These are phyloP conservation scores for Scaptodrosophila lebanonensis DNA, from an alignment of 1,140 invertebrate species.

Conservation along the genomic window DNA sequence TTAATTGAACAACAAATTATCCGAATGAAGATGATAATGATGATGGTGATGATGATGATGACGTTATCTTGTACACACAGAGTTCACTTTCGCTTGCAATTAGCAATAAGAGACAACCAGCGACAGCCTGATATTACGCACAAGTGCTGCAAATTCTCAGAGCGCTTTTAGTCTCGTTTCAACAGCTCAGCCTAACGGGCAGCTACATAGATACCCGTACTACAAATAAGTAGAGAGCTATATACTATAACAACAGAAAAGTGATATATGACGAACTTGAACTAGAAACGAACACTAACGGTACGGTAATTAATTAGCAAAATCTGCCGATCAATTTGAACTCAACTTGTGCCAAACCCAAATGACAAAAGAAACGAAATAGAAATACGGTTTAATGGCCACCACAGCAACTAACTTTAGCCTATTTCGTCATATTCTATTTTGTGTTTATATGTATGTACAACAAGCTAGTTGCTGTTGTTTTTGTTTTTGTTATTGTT, in stretches of 20 bases:
- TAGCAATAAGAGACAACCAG: conserved; percentile 16
- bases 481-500: conserved; percentile 7
- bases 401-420: conserved; percentile 46
- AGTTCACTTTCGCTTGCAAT: conserved; percentile 57
- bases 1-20: too few relatives aligned
- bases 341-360: conserved; percentile 40
- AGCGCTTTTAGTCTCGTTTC: conserved; percentile 35
- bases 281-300: conserved; percentile 39
- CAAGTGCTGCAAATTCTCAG: conserved; percentile 27
- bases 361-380: conserved; percentile 28
- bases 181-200: conserved; percentile 34
- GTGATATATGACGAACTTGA: conserved; percentile 17
- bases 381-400: conserved; percentile 6
- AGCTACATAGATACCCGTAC: conserved; percentile 18
- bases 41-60: conserved; percentile 26
- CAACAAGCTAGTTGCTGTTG: conserved; percentile 24
- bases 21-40: conserved; percentile 20
- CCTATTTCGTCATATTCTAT: conserved; percentile 63
- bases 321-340: conserved; percentile 12
- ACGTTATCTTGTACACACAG: conserved; percentile 19
- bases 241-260: too few relatives aligned
- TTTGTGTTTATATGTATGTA: conserved; percentile 42
- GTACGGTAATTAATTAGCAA: conserved; percentile 58
- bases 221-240: too few relatives aligned
- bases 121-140: neutral